Percentiles rank a stretch among this genome's conserved stretches.
These are phyloP conservation scores for Drosophila repletoides DNA, from an alignment of 1,140 invertebrate species.

Conservation along the genomic window DNA sequence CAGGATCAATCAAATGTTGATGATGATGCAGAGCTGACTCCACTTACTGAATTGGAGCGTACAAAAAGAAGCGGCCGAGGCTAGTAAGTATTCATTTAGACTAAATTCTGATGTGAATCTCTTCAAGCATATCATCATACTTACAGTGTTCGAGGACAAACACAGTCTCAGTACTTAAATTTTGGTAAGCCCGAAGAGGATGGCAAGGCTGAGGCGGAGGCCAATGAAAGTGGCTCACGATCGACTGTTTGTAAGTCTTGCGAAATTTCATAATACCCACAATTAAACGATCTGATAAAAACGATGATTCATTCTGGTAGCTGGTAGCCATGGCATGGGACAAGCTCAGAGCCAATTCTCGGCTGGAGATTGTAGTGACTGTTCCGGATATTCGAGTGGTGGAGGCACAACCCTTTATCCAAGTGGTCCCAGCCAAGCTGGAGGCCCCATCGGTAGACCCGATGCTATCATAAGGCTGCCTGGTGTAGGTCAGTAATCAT, in stretches of 20 bases:
- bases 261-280: background rate
- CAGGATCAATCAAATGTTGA: constrained; percentile 48
- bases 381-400: constrained; percentile 30
- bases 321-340: constrained; percentile 89
- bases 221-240: constrained; percentile 87
- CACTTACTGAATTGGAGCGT: constrained; percentile 45
- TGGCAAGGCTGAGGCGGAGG: constrained; percentile 90
- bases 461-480: constrained; percentile 60
- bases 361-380: constrained; percentile 84
- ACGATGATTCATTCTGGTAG: constrained; percentile 79
- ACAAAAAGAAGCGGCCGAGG: constrained; percentile 69
- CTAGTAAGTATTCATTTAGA: constrained; percentile 56
- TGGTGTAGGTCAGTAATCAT: constrained; percentile 32
- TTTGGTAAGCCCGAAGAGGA: constrained; percentile 85
- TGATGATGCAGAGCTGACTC: constrained; percentile 38
- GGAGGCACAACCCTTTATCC: constrained; percentile 16
- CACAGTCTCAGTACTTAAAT: constrained; percentile 91
- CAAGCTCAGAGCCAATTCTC: constrained; percentile 90
- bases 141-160: constrained; percentile 86
- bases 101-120: too few relatives aligned
- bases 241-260: constrained; percentile 88
- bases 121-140: background rate
- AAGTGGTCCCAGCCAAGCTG: constrained; percentile 8
- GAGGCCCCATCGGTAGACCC: constrained; percentile 35
- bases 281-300: background rate